A percentile compares a stretch with the other conserved stretches of the same genome.
Evolutionary conservation across 2,797 vertebrate genomes (phyloP).

Genomic region (Sebastiscus albofasciatus): DNA sequence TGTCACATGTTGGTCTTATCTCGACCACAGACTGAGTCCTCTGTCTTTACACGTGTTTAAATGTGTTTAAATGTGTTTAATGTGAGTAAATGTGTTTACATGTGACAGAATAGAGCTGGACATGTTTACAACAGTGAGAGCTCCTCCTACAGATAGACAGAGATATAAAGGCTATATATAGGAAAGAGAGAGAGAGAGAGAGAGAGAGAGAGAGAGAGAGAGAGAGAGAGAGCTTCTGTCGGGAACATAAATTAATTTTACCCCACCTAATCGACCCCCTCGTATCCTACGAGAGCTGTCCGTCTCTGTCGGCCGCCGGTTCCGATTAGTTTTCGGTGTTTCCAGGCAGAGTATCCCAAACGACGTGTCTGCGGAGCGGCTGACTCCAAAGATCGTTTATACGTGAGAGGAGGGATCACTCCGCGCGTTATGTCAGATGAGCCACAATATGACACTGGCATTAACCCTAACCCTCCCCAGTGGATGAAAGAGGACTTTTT

Average conservation of each 20-base stretch:
- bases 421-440: not conserved
- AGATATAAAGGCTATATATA: not conserved
- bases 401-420: not conserved
- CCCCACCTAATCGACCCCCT: conserved; percentile 59
- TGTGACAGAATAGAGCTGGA: not conserved
- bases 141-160: conserved; percentile 2
- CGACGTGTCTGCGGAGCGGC: conserved; percentile 27
- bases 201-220: not conserved
- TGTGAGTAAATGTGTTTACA: too few species aligned
- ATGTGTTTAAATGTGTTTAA: too few species aligned
- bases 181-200: not conserved
- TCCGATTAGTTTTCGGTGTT: conserved; percentile 64
- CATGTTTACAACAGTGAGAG: conserved; percentile 18
- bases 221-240: not conserved
- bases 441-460: not conserved
- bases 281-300: conserved; percentile 5
- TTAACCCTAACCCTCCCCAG: too few species aligned
- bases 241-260: conserved; percentile 23
- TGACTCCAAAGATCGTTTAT: conserved; percentile 20
- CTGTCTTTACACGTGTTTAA: not conserved
- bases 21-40: not conserved
- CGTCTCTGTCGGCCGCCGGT: conserved; percentile 44
- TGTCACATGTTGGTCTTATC: not conserved
- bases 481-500: too few species aligned
- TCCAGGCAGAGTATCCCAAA: conserved; percentile 76